These are phyloP conservation scores for Orchesellides sinensis DNA, from an alignment of 2,888 invertebrate species.

Conservation along the genomic window DNA sequence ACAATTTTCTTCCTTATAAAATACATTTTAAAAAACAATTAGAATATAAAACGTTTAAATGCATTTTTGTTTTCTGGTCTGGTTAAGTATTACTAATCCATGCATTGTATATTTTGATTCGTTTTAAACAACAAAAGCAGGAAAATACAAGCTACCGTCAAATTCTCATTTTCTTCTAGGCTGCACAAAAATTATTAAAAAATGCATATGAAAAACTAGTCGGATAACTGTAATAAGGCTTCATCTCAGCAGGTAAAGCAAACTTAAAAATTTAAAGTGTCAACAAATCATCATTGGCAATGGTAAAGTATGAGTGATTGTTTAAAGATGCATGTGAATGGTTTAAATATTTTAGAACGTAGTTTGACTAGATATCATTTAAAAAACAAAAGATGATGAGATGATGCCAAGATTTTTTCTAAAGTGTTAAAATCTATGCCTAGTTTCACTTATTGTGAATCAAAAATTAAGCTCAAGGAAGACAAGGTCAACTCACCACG, in stretches of 20 bases:
- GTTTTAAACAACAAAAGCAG: background rate
- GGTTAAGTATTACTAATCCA: background rate
- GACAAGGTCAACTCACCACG: too few species aligned
- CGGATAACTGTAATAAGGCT: slow-evolving; percentile 15
- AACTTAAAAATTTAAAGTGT: slow-evolving; percentile 26
- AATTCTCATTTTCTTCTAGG: background rate
- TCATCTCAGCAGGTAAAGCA: background rate
- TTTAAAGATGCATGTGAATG: slow-evolving; percentile 11
- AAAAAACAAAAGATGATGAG: too few species aligned
- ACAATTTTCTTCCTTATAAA: too few species aligned
- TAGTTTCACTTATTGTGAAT: too few species aligned
- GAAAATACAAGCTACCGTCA: background rate
- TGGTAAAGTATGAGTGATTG: slow-evolving; percentile 31
- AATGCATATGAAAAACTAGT: slow-evolving; percentile 31
- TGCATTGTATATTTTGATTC: background rate
- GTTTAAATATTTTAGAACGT: slow-evolving; percentile 38
- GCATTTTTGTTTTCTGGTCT: too few species aligned
- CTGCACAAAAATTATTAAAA: background rate
- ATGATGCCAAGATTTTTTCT: too few species aligned
- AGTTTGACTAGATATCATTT: background rate
- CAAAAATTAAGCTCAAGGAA: too few species aligned
- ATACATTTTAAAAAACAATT: background rate
- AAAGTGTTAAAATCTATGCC: too few species aligned
- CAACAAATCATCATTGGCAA: slow-evolving; percentile 52
- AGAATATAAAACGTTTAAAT: background rate